Evolutionary conservation across 2,888 invertebrate genomes (phyloP), one percentile per base, ranked within the genome.

Genomic region (Lathronympha strigana): DNA sequence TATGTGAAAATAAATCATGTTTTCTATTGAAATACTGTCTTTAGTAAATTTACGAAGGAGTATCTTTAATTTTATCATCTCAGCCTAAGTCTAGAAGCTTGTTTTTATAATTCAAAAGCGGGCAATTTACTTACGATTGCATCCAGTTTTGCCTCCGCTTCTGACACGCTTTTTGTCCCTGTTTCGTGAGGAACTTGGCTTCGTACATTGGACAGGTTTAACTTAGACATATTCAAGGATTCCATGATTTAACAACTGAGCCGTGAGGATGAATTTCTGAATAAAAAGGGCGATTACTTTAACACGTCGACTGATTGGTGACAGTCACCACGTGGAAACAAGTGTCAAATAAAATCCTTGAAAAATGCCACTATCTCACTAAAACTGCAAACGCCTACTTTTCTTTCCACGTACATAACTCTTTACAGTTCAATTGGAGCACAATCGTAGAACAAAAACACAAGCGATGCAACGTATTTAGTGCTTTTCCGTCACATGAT

Each of bases 311-410:
- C 88, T 76, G 73, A 77, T 73, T 76, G 64, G 55, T 89, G 89
- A 87, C 90, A 80, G 78, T 75, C 84, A 90, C 90, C 91, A 91
- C 91, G 91, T 91, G 91, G 91, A 90, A 84, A 86, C 79, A 80
- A 84, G 80, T 83, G 91, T 90, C 91, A 91, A 82, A 81, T 76
- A 76, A 70, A 77, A 71, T 70, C 67, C 72, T 70, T 73, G 69
- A 74, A 75, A 72, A 75, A 57, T 68, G 70, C 71, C 71, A 76
- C 70, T 72, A 76, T 73, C 72, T 71, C 71, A 75, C 72, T 66
- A 74, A 67, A 72, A 67, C 63, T 68, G 69, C 69, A 70, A 67
- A 69, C 69, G 71, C 71, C 68, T 64, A 72, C 57, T 71, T 54
- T 67, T 69, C 51, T 67, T 70, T 67, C 69, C 54, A 73, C 69